Conservation (phyloP, 1,140 invertebrate species). For the Linepithema humile region DNA sequence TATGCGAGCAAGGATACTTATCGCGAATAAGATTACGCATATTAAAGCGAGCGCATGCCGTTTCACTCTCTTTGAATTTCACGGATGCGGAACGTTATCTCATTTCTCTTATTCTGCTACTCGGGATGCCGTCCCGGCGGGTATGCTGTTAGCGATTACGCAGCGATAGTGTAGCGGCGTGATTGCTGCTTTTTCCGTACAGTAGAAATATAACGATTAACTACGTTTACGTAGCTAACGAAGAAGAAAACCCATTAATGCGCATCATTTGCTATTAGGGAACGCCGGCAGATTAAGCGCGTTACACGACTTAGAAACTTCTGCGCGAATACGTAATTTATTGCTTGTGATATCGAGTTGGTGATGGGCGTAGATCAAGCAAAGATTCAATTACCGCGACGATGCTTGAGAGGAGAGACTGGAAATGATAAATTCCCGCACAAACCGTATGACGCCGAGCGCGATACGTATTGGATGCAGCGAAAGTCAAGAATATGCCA, state of each 20-base stretch:
- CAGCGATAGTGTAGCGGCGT: conserved; percentile 11
- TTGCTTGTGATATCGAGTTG: background rate
- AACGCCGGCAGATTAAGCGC: background rate
- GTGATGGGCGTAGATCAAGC: background rate
- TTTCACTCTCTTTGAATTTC: conserved; percentile 45
- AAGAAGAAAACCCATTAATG: conserved; percentile 15
- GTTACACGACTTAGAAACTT: background rate
- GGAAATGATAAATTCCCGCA: conserved; percentile 16
- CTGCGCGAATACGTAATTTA: background rate
- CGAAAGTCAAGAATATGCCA: conserved; percentile 11
- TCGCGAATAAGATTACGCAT: conserved; percentile 52
- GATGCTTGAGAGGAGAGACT: background rate
- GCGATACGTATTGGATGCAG: background rate
- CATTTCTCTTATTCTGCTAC: conserved; percentile 35
- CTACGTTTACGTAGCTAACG: conserved; percentile 15
- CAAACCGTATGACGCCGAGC: background rate
- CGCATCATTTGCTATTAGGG: background rate
- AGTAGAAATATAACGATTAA: conserved; percentile 36
- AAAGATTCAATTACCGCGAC: conserved; percentile 18
- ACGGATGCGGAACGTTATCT: conserved; percentile 32
- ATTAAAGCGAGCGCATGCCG: conserved; percentile 43
- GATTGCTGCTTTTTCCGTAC: conserved; percentile 36
- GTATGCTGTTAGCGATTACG: conserved; percentile 34
- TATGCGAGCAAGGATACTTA: conserved; percentile 40
- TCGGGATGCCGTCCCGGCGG: conserved; percentile 17